phyloP scores from a whole-genome alignment of 2,888 invertebrate species.

The Drosophila meridionalis region DNA sequence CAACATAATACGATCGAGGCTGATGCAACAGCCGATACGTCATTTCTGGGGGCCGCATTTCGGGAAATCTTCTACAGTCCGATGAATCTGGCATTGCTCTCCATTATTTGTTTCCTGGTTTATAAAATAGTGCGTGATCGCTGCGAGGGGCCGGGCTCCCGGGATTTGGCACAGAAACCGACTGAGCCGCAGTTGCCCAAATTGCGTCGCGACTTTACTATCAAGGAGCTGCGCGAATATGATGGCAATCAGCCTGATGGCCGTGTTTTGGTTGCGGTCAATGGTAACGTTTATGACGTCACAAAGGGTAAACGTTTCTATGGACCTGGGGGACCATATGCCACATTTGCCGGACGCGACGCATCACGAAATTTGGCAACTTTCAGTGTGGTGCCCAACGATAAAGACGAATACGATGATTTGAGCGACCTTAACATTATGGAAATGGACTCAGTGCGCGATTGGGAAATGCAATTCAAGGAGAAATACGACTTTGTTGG shows the following conservation, averaged over 20 bases:
- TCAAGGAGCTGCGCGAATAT: conserved; percentile 93
- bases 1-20: conserved; percentile 39
- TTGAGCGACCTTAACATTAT: conserved; percentile 95
- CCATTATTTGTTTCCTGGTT: conserved; percentile 89
- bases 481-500: conserved; percentile 98
- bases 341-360: conserved; percentile 97
- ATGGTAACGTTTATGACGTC: conserved; percentile 97
- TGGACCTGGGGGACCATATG: conserved; percentile 98
- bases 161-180: conserved; percentile 48
- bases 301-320: conserved; percentile 96
- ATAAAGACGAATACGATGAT: conserved; percentile 96
- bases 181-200: conserved; percentile 90
- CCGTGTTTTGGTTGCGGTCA: conserved; percentile 95
- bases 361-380: conserved; percentile 97
- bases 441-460: conserved; percentile 97
- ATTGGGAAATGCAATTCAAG: conserved; percentile 99
- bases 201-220: conserved; percentile 94
- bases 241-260: conserved; percentile 95
- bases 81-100: conserved; percentile 89
- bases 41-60: conserved; percentile 81
- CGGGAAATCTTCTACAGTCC: conserved; percentile 89
- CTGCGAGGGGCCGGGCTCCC: conserved; percentile 84
- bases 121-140: conserved; percentile 90
- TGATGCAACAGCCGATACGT: conserved; percentile 51
- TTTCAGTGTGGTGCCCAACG: conserved; percentile 92